Conservation (phyloP, 2,113 vertebrate species). For the Caretta caretta region DNA sequence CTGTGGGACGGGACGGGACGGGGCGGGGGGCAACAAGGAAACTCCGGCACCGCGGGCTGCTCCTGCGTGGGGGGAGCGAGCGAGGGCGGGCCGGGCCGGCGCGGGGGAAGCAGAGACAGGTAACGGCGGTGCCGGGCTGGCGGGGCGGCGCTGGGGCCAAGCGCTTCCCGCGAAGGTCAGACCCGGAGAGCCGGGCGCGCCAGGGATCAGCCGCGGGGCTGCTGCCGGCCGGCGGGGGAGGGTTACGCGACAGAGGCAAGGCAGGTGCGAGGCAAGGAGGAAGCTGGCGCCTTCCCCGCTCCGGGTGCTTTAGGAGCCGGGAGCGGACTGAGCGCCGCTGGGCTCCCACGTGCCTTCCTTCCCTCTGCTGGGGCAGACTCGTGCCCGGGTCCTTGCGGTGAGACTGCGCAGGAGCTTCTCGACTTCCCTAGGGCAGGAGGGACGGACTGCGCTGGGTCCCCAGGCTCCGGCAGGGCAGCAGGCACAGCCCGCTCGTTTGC, state of each 20-base stretch:
- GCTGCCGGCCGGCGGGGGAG: not conserved
- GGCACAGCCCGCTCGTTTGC: not conserved
- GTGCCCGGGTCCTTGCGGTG: too few relatives aligned
- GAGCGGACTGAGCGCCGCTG: not conserved
- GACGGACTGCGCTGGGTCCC: too few relatives aligned
- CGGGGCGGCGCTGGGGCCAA: not conserved
- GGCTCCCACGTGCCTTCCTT: not conserved
- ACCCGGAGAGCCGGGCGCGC: not conserved
- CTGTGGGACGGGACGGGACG: not conserved
- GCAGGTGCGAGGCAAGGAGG: not conserved
- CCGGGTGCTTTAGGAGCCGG: not conserved
- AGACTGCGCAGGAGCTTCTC: too few relatives aligned
- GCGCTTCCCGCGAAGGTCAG: not conserved
- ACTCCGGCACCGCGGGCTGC: not conserved
- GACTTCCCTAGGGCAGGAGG: too few relatives aligned
- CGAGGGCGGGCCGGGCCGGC: not conserved
- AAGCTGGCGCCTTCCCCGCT: too few relatives aligned
- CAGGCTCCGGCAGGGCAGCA: too few relatives aligned
- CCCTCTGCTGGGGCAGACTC: too few relatives aligned
- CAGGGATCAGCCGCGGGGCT: not conserved
- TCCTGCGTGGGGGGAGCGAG: not conserved
- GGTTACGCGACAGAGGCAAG: not conserved
- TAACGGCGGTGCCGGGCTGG: not conserved
- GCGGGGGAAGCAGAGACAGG: constrained; percentile 14
- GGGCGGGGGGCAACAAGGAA: not conserved